Evolutionary conservation across 2,888 invertebrate genomes (phyloP).

Genomic region (Chrysomela aeneicollis): DNA sequence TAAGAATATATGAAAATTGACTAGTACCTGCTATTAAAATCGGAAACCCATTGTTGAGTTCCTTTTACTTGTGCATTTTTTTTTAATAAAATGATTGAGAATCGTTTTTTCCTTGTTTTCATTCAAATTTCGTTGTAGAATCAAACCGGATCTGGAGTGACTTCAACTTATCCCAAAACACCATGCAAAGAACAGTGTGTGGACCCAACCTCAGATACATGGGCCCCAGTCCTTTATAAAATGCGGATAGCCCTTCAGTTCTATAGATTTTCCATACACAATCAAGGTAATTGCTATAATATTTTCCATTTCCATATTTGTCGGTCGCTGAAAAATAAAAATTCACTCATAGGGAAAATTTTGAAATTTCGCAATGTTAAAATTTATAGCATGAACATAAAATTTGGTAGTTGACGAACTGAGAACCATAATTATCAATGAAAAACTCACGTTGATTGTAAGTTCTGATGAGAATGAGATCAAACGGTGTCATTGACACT

Average conservation of each 20-base stretch:
- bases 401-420: too few relatives aligned
- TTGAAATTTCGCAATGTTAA: too few relatives aligned
- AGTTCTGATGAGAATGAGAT: conserved; percentile 82
- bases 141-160: conserved; percentile 52
- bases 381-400: too few relatives aligned
- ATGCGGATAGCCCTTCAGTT: conserved; percentile 79
- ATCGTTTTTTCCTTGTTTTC: neutral
- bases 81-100: neutral
- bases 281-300: conserved; percentile 78
- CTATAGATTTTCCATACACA: conserved; percentile 79
- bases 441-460: conserved; percentile 81
- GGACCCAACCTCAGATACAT: conserved; percentile 90
- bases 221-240: conserved; percentile 91
- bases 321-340: conserved; percentile 64
- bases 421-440: too few relatives aligned
- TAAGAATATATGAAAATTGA: neutral
- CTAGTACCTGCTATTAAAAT: neutral
- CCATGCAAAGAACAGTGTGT: conserved; percentile 85
- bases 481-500: conserved; percentile 84
- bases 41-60: neutral
- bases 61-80: neutral
- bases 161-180: conserved; percentile 85
- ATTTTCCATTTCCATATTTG: conserved; percentile 66
- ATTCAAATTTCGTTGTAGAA: neutral
- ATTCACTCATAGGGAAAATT: too few relatives aligned